Base-by-base conservation (phyloP, 1,140 invertebrate genomes). In the Chrysomallon squamiferum region DNA sequence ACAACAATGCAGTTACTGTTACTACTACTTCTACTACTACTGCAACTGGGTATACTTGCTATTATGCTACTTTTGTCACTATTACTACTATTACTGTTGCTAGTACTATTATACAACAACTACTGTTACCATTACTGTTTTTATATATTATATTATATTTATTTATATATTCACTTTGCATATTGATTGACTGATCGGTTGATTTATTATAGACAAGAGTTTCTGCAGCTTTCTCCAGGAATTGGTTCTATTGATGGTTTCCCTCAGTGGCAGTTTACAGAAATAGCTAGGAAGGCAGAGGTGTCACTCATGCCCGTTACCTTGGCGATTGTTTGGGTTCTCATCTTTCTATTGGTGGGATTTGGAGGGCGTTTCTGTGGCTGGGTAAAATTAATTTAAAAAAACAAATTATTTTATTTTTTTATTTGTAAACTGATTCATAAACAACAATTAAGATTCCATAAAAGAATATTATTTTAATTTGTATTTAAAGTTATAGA, bases 341-440 rank as follows among this genome's bases (percentile, higher is more conserved):
- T 81, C 1, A 69, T 81, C 7, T 76, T 79, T 27, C 66, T 80
- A 2, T 69, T 78, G 30, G 72, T 78, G 15, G 79, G 73, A 6
- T 78, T 81, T 69, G 79, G 79, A 20, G 71, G 72, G 13, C 68
- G 78, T 15, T 69, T 81, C 9, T 76, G 73, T 75, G 79, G 79
- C 45, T 81, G 79, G 79, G 79, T 81, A 67, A 65, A n/a, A n/a
- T n/a, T n/a, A n/a, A 74, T 72, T 33, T 32, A 18, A 20, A 33
- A n/a, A 15, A 25, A 20, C 11, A 15, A 13, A 27, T 62, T 50
- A 49, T 9, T 41, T 25, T 60, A n/a, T 60, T 5, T 18, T 32
- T 38, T 60, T n/a, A 25, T 33, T 22, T 49, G n/a, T 18, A 30
- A 20, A 4, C 29, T 62, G 15, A 3, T 13, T 47, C 20, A 62